Base-by-base conservation (phyloP, 1,140 invertebrate genomes). In the Heliconius eleuchia region DNA sequence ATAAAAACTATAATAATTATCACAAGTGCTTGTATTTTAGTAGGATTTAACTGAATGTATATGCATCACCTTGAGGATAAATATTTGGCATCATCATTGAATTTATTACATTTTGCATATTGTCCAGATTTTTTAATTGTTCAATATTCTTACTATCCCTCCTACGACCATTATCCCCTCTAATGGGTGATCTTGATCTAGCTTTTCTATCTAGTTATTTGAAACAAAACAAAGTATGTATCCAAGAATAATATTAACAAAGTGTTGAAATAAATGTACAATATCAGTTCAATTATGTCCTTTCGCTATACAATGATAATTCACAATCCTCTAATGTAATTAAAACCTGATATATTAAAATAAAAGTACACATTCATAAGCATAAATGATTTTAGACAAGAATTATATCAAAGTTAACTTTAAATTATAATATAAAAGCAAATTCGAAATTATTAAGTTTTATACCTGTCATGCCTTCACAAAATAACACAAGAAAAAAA, bases 61-160 rank as follows among this genome's bases (percentile, higher is more conserved):
- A 23, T n/a, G n/a, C 7, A 55, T 0, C 85, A 93, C 92, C 91
- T 91, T 92, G 92, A 73, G 85, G 79, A 84, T 89, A 92, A 87
- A 94, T 91, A 82, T 89, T 91, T 66, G 86, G 71, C 86, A 92
- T 91, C 85, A 94, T 89, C 89, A 94, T 92, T 52, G 82, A 86
- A 77, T 91, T 92, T 85, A 94, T 91, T 9, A 88, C 84, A 88
- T 87, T 91, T 18, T 85, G 55, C 55, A 89, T 84, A 34, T 87
- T 84, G 42, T 87, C 83, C 57, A 77, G 42, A 79, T 39, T 85
- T n/a, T 66, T 85, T 37, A 37, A 37, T 88, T 87, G 34, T 70
- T 86, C 34, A 57, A 50, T 83, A 81, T 74, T 83, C 42, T 84
- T 90, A 13, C 73, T 80, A 37, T 90, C 90, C 76, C 89, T 85